Conservation (phyloP, 2,888 invertebrate species). For the Cephus pygmeus region DNA sequence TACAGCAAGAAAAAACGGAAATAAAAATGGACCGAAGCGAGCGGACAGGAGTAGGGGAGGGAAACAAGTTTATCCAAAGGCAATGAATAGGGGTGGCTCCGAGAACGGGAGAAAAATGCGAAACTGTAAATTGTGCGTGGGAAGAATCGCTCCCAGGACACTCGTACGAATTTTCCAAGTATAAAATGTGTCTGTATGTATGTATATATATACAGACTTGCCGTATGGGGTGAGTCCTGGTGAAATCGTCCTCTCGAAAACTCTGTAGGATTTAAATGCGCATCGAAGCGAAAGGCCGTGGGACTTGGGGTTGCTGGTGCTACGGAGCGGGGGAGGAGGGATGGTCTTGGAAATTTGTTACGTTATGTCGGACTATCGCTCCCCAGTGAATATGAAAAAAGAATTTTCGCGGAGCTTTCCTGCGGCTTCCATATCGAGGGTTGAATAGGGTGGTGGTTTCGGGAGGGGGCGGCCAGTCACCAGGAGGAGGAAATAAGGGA, state of each 20-base stretch:
- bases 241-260: slow-evolving; percentile 23
- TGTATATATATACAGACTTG: background rate
- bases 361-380: slow-evolving; percentile 60
- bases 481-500: slow-evolving; percentile 23
- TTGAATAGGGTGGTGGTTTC: slow-evolving; percentile 18
- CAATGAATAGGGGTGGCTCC: slow-evolving; percentile 14
- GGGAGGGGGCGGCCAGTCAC: slow-evolving; percentile 14
- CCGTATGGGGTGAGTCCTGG: slow-evolving; percentile 40
- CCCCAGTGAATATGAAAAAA: slow-evolving; percentile 62
- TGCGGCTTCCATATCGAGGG: slow-evolving; percentile 5
- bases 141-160: slow-evolving; percentile 62
- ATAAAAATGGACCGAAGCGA: slow-evolving; percentile 14
- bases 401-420: slow-evolving; percentile 45
- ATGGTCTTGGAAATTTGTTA: slow-evolving; percentile 56
- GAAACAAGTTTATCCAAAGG: slow-evolving; percentile 53
- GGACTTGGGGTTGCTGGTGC: slow-evolving; percentile 9
- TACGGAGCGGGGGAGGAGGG: background rate
- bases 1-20: background rate
- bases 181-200: background rate
- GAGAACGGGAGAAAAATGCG: slow-evolving; percentile 63
- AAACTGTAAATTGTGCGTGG: slow-evolving; percentile 66
- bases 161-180: slow-evolving; percentile 27
- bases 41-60: slow-evolving; percentile 28
- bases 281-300: slow-evolving; percentile 44
- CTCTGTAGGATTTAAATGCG: slow-evolving; percentile 61